Conservation (phyloP, 37 sponge, comb jelly and placozoan species). For the Petrosia ficiformis region DNA sequence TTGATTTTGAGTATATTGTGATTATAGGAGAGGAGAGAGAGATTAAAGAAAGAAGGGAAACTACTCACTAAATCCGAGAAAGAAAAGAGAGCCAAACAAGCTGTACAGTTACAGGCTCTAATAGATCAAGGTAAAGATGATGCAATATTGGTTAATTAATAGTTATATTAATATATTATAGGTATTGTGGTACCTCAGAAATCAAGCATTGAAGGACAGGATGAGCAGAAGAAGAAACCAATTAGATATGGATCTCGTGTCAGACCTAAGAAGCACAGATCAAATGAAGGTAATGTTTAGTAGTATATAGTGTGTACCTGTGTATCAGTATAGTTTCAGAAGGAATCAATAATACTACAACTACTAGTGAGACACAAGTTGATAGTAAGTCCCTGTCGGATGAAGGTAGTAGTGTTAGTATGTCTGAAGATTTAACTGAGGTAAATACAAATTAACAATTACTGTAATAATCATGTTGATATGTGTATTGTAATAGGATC, state of each 20-base stretch:
- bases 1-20: neutral
- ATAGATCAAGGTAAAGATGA: conserved; percentile 77
- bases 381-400: conserved; percentile 3
- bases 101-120: conserved; percentile 59
- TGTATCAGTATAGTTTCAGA: neutral
- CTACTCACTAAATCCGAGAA: conserved; percentile 84
- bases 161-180: neutral
- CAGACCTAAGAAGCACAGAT: neutral
- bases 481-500: conserved; percentile 1
- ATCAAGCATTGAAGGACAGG: neutral
- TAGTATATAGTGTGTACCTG: neutral
- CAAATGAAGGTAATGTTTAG: neutral
- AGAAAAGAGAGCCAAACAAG: conserved; percentile 47
- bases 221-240: neutral
- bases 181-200: neutral
- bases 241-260: neutral
- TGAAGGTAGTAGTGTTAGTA: neutral
- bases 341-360: neutral
- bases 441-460: neutral
- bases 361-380: neutral
- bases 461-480: neutral
- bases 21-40: conserved; percentile 57
- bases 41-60: conserved; percentile 85
- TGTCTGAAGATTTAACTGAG: conserved; percentile 1
- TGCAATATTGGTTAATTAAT: neutral